These are phyloP conservation scores for Delphinus delphis DNA, from an alignment of 2,113 vertebrate species.

Conservation along the genomic window DNA sequence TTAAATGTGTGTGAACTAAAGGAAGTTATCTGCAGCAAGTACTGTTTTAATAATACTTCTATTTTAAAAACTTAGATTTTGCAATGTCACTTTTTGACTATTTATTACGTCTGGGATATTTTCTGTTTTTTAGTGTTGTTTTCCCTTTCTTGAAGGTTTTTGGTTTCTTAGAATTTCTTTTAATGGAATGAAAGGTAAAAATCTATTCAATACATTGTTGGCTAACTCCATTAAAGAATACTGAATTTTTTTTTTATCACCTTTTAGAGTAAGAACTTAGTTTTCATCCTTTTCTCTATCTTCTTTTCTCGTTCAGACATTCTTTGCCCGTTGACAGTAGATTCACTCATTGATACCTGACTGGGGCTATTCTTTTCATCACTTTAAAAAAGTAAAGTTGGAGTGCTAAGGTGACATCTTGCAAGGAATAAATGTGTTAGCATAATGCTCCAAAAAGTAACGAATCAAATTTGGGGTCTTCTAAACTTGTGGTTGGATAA, in stretches of 20 bases:
- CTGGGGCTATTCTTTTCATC: background rate
- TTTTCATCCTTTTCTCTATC: background rate
- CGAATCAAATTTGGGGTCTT: background rate
- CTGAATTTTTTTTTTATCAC: background rate
- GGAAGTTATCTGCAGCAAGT: background rate
- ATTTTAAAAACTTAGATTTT: constrained; percentile 5
- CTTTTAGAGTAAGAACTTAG: constrained; percentile 25
- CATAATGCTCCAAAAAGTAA: background rate
- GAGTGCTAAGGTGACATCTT: background rate
- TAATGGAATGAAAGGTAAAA: constrained; percentile 32
- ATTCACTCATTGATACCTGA: background rate
- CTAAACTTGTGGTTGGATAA: background rate
- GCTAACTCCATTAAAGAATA: background rate
- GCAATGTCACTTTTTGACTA: background rate
- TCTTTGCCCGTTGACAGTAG: background rate
- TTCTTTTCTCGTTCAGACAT: background rate
- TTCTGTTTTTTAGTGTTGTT: background rate
- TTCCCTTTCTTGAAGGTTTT: background rate
- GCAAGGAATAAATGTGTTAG: background rate
- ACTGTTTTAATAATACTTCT: background rate
- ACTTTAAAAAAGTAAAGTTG: background rate
- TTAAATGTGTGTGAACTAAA: background rate
- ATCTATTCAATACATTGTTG: background rate
- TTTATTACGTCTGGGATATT: background rate
- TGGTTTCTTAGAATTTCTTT: background rate